A percentile compares a stretch with the other conserved stretches of the same genome.
These are phyloP conservation scores for Clusia tigrina DNA, from an alignment of 2,888 invertebrate species.

Conservation along the genomic window DNA sequence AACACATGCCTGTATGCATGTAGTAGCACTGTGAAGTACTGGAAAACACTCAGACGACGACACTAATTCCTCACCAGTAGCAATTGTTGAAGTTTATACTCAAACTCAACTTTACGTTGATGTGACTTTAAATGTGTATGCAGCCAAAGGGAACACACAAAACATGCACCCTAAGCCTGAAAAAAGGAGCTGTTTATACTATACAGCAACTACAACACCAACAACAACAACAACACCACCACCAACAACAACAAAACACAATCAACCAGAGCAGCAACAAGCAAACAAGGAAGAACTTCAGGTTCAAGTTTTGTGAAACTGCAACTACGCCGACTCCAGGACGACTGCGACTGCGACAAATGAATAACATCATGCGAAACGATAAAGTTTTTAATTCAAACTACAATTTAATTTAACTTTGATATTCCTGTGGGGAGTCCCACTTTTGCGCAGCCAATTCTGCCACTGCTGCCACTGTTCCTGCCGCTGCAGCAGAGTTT, in stretches of 20 bases:
- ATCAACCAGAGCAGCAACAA: background rate
- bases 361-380: slow-evolving; percentile 31
- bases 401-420: slow-evolving; percentile 65
- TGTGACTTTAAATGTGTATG: slow-evolving; percentile 3
- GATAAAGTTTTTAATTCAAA: slow-evolving; percentile 61
- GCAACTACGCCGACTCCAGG: background rate
- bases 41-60: background rate
- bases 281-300: background rate
- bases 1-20: too few relatives aligned
- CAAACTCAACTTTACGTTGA: slow-evolving; percentile 9
- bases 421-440: slow-evolving; percentile 49
- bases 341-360: background rate
- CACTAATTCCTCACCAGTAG: slow-evolving; percentile 5
- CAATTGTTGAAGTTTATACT: too few relatives aligned
- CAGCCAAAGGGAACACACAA: background rate
- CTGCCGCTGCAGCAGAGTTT: slow-evolving; percentile 2
- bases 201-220: too few relatives aligned
- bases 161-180: background rate
- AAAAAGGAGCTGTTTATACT: background rate
- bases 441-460: slow-evolving; percentile 36
- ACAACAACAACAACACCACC: too few relatives aligned
- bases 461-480: background rate
- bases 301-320: background rate
- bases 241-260: too few relatives aligned
- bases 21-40: background rate